Evolutionary conservation across 1,140 invertebrate species (phyloP).

Genomic region (Leguminivora glycinivorella): DNA sequence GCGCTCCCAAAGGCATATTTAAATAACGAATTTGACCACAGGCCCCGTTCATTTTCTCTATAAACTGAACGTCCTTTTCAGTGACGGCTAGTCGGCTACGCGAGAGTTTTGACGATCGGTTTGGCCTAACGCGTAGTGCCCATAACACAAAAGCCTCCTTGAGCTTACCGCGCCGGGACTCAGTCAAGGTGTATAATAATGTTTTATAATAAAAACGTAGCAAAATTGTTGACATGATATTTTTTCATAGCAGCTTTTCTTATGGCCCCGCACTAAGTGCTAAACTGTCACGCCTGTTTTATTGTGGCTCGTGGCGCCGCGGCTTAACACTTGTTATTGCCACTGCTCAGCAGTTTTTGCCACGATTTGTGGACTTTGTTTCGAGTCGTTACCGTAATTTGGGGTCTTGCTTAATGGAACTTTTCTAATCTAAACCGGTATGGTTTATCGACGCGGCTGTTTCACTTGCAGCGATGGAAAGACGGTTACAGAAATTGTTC

Average conservation of each 20-base stretch:
- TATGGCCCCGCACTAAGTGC: constrained; percentile 15
- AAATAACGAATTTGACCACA: too few relatives aligned
- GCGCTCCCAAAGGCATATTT: too few relatives aligned
- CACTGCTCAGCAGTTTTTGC: constrained; percentile 19
- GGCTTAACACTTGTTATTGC: constrained; percentile 27
- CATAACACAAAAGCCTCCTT: too few relatives aligned
- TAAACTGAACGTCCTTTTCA: too few relatives aligned
- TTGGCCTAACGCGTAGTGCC: too few relatives aligned
- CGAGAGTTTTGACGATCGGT: too few relatives aligned
- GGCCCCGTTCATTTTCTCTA: too few relatives aligned
- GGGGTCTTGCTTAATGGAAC: constrained; percentile 26
- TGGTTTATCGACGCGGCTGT: neutral
- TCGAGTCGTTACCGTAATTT: constrained; percentile 28
- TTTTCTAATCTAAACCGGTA: constrained; percentile 27
- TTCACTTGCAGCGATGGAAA: neutral
- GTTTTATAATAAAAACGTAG: too few relatives aligned
- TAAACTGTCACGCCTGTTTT: constrained; percentile 28
- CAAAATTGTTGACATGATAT: too few relatives aligned
- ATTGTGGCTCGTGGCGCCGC: constrained; percentile 9
- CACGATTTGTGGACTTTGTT: constrained; percentile 27
- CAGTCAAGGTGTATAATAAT: too few relatives aligned
- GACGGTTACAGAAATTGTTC: neutral
- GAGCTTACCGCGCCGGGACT: too few relatives aligned
- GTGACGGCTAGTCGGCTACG: too few relatives aligned
- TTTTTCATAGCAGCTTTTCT: neutral